Percentiles rank a stretch among this genome's conserved stretches.
Conservation (phyloP, 2,797 vertebrate genomes). For the Labeo calbasu region DNA sequence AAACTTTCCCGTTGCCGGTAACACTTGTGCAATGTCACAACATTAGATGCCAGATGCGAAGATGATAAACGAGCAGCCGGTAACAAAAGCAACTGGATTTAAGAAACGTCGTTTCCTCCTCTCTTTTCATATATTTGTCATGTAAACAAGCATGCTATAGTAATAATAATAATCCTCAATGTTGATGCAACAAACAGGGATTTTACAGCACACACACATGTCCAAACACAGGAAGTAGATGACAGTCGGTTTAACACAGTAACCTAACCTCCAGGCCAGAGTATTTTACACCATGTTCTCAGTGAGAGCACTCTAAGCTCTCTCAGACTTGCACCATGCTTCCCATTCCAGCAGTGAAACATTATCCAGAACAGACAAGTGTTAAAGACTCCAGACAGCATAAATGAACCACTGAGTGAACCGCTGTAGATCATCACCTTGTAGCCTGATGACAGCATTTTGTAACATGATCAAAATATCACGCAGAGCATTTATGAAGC, state of each 20-base stretch:
- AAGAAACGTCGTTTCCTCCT: background rate
- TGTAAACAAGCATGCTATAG: constrained; percentile 6
- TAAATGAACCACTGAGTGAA: constrained; percentile 4
- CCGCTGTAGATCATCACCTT: constrained; percentile 8
- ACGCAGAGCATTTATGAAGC: background rate
- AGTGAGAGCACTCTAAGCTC: constrained; percentile 42
- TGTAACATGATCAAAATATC: constrained; percentile 16
- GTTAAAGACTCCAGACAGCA: constrained; percentile 8
- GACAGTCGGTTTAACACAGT: constrained; percentile 22
- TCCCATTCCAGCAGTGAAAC: constrained; percentile 37
- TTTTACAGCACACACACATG: background rate
- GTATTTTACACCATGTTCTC: constrained; percentile 51
- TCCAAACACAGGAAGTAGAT: constrained; percentile 36
- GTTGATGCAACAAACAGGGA: constrained; percentile 40
- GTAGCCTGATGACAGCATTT: constrained; percentile 22
- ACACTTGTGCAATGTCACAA: constrained; percentile 36
- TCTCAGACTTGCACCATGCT: constrained; percentile 41
- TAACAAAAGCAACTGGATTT: background rate
- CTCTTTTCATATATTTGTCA: background rate
- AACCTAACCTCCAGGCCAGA: constrained; percentile 28
- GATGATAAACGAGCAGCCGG: background rate
- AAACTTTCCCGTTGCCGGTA: constrained; percentile 30
- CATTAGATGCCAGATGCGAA: background rate
- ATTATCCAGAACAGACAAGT: constrained; percentile 22
- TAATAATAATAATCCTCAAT: constrained; percentile 16